These are phyloP conservation scores for Siphonodentalium dalli DNA, from an alignment of 2,888 invertebrate species.

Conservation along the genomic window DNA sequence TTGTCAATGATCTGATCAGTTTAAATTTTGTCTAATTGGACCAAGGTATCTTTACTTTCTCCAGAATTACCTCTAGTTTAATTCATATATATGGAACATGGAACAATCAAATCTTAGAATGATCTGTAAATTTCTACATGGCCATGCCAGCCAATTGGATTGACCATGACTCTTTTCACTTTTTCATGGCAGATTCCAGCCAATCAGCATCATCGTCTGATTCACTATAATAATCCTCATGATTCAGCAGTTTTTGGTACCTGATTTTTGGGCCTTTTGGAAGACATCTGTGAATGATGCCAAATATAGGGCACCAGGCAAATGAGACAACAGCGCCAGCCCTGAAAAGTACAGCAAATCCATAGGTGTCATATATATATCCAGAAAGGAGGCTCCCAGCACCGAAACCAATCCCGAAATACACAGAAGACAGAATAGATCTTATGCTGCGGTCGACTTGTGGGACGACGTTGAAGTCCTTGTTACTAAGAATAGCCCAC, in stretches of 20 bases:
- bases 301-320: conserved; percentile 46
- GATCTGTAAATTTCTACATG: too few relatives aligned
- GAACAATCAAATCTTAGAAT: too few relatives aligned
- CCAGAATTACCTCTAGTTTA: too few relatives aligned
- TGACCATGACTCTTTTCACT: conserved; percentile 26
- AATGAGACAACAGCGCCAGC: conserved; percentile 41
- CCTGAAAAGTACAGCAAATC: conserved; percentile 44
- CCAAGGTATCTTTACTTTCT: too few relatives aligned
- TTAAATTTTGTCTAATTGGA: too few relatives aligned
- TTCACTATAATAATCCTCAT: conserved; percentile 40
- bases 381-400: conserved; percentile 53
- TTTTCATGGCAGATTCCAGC: conserved; percentile 56
- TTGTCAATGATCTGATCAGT: too few relatives aligned
- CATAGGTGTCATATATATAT: conserved; percentile 46
- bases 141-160: too few relatives aligned
- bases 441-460: conserved; percentile 54
- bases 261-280: too few relatives aligned
- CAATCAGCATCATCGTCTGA: conserved; percentile 45
- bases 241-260: too few relatives aligned
- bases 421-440: conserved; percentile 50
- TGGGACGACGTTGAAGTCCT: conserved; percentile 47
- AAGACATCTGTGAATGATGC: conserved; percentile 38
- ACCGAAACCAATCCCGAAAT: conserved; percentile 57
- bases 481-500: conserved; percentile 53
- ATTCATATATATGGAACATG: too few relatives aligned